These are phyloP conservation scores for Drosophila pseudoobscura DNA, from an alignment of 1,140 invertebrate species.

Conservation along the genomic window DNA sequence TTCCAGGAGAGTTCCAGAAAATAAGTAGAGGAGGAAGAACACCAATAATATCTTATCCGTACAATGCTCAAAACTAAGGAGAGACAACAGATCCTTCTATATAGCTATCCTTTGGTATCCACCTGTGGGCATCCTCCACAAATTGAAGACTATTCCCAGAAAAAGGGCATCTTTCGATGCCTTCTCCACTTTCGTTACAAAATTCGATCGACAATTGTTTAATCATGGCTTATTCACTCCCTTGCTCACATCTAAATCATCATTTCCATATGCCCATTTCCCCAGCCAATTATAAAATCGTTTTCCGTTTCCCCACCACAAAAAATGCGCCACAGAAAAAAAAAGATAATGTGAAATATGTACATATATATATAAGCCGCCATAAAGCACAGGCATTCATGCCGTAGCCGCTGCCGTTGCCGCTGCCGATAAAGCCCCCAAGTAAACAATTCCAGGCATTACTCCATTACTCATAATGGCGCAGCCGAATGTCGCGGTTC, in stretches of 20 bases:
- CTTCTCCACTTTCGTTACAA: too few species aligned
- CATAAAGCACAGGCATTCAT: slow-evolving; percentile 47
- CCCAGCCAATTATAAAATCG: slow-evolving; percentile 30
- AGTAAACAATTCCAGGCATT: slow-evolving; percentile 78
- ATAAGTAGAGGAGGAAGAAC: too few species aligned
- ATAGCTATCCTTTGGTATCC: too few species aligned
- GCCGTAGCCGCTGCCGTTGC: slow-evolving; percentile 18
- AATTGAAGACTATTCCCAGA: too few species aligned
- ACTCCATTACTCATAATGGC: slow-evolving; percentile 76
- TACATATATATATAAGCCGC: slow-evolving; percentile 4
- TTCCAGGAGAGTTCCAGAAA: too few species aligned
- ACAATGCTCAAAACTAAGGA: too few species aligned
- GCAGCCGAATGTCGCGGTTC: slow-evolving; percentile 54
- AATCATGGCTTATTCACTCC: slow-evolving; percentile 3
- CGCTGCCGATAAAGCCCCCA: slow-evolving; percentile 56
- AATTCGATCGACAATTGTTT: too few species aligned
- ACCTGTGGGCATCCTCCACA: too few species aligned
- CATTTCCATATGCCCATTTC: slow-evolving; percentile 14
- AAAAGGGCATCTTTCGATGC: too few species aligned
- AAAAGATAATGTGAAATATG: slow-evolving; percentile 28
- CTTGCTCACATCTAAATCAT: slow-evolving; percentile 3
- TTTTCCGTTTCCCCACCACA: slow-evolving; percentile 26
- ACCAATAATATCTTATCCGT: too few species aligned
- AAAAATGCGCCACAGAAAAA: not conserved
- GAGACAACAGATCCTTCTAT: too few species aligned